Percentiles rank a stretch among this genome's conserved stretches.
Evolutionary conservation across 2,888 invertebrate genomes (phyloP).

Genomic region (Calameuta filiformis): DNA sequence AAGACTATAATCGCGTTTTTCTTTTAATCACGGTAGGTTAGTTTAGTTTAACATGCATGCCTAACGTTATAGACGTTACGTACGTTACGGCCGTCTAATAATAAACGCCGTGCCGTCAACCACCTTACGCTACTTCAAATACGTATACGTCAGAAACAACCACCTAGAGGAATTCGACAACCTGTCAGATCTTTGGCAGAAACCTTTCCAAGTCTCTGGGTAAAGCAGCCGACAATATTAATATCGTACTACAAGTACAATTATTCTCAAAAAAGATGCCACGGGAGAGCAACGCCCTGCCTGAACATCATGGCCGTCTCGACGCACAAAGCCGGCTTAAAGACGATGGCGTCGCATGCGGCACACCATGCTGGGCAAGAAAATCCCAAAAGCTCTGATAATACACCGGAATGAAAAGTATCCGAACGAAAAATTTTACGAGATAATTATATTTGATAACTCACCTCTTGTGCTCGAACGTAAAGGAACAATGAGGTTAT

Average conservation of each 20-base stretch:
- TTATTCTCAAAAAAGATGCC: conserved; percentile 8
- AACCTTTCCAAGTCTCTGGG: not conserved
- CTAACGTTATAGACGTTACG: not conserved
- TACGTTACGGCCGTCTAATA: conserved; percentile 36
- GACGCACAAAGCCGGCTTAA: conserved; percentile 28
- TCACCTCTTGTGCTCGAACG: not conserved
- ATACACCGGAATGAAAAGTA: too few relatives aligned
- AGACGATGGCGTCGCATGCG: not conserved
- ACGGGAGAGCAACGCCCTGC: conserved; percentile 55
- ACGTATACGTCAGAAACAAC: conserved; percentile 35
- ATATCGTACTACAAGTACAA: not conserved
- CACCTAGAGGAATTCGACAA: conserved; percentile 50
- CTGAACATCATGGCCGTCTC: conserved; percentile 51
- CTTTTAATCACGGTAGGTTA: not conserved
- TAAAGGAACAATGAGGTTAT: not conserved
- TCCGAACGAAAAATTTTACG: not conserved
- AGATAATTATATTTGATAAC: not conserved
- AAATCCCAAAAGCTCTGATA: not conserved
- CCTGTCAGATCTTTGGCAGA: conserved; percentile 43
- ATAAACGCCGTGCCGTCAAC: conserved; percentile 46
- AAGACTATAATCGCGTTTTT: not conserved
- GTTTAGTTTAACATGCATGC: not conserved
- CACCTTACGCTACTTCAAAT: conserved; percentile 38
- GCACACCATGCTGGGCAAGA: not conserved
- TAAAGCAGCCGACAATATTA: not conserved